A percentile compares a stretch with the other conserved stretches of the same genome.
These are phyloP conservation scores for Alloplasta piceator DNA, from an alignment of 2,888 invertebrate species.

Conservation along the genomic window DNA sequence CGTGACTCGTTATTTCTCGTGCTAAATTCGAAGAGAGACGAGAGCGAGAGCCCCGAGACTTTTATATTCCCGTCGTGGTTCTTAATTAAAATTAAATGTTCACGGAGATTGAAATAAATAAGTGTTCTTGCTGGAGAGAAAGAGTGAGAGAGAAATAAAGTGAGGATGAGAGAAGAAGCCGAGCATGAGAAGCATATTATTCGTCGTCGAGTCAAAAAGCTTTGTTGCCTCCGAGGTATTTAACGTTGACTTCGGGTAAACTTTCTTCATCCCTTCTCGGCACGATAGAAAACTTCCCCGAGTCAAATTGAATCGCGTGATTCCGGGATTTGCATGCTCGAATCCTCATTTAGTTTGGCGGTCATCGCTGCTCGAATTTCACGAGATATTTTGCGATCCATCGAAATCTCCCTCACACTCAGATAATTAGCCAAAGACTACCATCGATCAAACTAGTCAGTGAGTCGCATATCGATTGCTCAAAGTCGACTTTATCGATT, in stretches of 20 bases:
- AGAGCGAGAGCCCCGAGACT: conserved; percentile 24
- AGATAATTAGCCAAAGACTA: not conserved
- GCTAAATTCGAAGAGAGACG: not conserved
- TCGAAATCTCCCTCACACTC: not conserved
- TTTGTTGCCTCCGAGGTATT: not conserved
- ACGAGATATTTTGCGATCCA: not conserved
- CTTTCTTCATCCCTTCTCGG: conserved; percentile 2
- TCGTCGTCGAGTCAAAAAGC: not conserved
- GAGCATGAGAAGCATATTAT: conserved; percentile 4
- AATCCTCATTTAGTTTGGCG: not conserved
- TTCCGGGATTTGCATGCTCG: not conserved
- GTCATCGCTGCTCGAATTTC: not conserved
- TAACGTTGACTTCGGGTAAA: not conserved
- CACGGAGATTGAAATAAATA: conserved; percentile 56
- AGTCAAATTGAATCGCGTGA: conserved; percentile 9
- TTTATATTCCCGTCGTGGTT: conserved; percentile 13
- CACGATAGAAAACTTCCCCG: not conserved
- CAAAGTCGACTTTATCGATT: too few relatives aligned
- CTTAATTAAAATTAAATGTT: conserved; percentile 58
- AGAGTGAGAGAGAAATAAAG: not conserved
- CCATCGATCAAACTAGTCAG: not conserved
- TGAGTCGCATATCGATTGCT: too few relatives aligned
- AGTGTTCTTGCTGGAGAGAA: conserved; percentile 2
- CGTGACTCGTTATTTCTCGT: conserved; percentile 50
- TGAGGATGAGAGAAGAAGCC: not conserved